These are phyloP conservation scores for Aegypius monachus DNA, from an alignment of 2,113 vertebrate genomes.

Conservation along the genomic window DNA sequence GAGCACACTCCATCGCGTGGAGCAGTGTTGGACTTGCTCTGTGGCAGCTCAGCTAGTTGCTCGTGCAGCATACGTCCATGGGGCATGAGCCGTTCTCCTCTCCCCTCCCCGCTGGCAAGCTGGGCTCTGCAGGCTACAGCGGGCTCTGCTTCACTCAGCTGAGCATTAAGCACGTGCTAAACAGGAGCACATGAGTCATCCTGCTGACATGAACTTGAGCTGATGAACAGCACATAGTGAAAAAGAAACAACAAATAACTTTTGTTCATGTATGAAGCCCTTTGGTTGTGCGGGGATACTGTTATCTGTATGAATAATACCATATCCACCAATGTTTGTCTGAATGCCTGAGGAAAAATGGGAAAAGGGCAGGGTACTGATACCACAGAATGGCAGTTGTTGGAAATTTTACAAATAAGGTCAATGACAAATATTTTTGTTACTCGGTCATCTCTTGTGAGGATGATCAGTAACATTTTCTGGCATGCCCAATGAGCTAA, in stretches of 20 bases:
- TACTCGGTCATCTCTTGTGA: neutral
- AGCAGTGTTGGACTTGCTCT: neutral
- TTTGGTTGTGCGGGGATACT: neutral
- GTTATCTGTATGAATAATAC: neutral
- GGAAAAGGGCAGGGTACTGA: neutral
- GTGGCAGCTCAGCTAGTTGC: neutral
- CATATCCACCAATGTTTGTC: neutral
- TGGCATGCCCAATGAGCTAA: neutral
- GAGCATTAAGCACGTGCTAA: neutral
- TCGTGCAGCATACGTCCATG: rapidly evolving
- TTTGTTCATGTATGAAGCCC: constrained; percentile 16
- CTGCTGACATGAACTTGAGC: constrained; percentile 11
- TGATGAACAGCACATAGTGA: neutral
- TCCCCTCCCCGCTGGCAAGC: neutral
- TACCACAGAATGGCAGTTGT: neutral
- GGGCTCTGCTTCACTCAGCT: neutral
- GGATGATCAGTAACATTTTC: neutral
- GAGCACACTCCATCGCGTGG: rapidly evolving
- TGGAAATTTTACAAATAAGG: neutral
- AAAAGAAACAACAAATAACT: constrained; percentile 23
- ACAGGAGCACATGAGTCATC: constrained; percentile 26
- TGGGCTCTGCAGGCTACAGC: neutral
- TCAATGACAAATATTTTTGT: neutral
- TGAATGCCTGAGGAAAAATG: neutral
- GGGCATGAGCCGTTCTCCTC: rapidly evolving